Conservation (phyloP, 2,797 vertebrate genomes). For the Coranthus polyacanthus region DNA sequence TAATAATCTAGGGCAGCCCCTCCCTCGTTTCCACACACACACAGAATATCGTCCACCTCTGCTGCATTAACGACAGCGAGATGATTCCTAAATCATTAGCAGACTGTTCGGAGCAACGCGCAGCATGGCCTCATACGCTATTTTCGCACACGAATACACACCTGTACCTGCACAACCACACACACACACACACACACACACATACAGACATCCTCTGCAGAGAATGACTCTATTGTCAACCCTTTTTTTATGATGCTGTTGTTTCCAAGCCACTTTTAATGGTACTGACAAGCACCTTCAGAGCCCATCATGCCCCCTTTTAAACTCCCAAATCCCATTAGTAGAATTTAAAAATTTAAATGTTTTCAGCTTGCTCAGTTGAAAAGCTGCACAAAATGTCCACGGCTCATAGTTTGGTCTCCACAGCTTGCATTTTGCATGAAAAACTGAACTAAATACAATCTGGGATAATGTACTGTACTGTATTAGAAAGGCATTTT, state of each 20-base stretch:
- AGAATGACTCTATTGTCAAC: constrained; percentile 67
- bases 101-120: constrained; percentile 6
- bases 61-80: constrained; percentile 11
- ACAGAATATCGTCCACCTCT: constrained; percentile 8
- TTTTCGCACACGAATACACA: constrained; percentile 27
- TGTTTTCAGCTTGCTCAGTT: constrained; percentile 53
- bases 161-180: constrained; percentile 27
- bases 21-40: constrained; percentile 59
- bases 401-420: constrained; percentile 39
- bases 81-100: constrained; percentile 15
- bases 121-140: not conserved
- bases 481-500: constrained; percentile 27
- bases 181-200: constrained; percentile 39
- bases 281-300: constrained; percentile 47
- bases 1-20: constrained; percentile 85
- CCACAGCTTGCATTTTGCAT: constrained; percentile 57
- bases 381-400: constrained; percentile 49
- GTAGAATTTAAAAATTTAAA: constrained; percentile 71
- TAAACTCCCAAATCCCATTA: constrained; percentile 63
- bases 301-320: constrained; percentile 50
- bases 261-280: constrained; percentile 62
- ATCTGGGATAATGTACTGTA: constrained; percentile 37
- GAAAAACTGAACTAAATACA: constrained; percentile 39
- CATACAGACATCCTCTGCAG: constrained; percentile 15
- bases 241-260: constrained; percentile 26